Evolutionary conservation across 2,797 vertebrate species (phyloP), one percentile per base, ranked within the genome.

Genomic region (Eulemur albifrons): DNA sequence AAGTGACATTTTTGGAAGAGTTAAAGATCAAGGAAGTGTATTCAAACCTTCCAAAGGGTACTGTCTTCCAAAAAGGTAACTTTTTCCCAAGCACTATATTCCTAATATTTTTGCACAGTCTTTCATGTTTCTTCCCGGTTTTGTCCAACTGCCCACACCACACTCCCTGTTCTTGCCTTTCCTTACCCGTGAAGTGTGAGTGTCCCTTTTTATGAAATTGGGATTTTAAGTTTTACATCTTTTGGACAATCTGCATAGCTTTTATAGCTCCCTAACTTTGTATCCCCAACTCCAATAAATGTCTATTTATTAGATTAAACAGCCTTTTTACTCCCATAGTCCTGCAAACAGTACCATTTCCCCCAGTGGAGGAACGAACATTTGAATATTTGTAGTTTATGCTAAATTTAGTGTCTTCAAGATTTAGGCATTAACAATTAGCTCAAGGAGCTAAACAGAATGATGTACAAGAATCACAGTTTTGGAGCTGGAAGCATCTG

Each of bases 21-120:
- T 83, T 65, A 93, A 87, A 79, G 59, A 96, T 81, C 75, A 79
- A 86, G 93, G 73, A 65, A 89, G 83, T 89, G 12, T 1, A 40
- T 77, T 86, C 38, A 79, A 61, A 57, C 23, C 59, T 89, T 77
- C 43, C 69, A 79, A 57, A 80, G 20, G 21, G 59, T 32, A 48
- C 7, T 7, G 1, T 65, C 43, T 93, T 80, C 84, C 54, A 72
- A 54, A 95, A 95, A 72, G 45, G 38, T 67, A 72, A 12, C 52
- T 43, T 20, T 40, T 25, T 7, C 0, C 2, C 35, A 50, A 69
- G 40, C 4, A 20, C 50, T 4, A 52, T 35, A 30, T 69, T 45
- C n/a, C 81, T 79, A 50, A 38, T 54, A 59, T n/a, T 96, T 93
- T 59, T 65, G 23, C 27, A 88, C 1, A 17, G 11, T 25, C 45